Base-by-base conservation (phyloP, 1,140 invertebrate genomes). In the Caenorhabditis latens region DNA sequence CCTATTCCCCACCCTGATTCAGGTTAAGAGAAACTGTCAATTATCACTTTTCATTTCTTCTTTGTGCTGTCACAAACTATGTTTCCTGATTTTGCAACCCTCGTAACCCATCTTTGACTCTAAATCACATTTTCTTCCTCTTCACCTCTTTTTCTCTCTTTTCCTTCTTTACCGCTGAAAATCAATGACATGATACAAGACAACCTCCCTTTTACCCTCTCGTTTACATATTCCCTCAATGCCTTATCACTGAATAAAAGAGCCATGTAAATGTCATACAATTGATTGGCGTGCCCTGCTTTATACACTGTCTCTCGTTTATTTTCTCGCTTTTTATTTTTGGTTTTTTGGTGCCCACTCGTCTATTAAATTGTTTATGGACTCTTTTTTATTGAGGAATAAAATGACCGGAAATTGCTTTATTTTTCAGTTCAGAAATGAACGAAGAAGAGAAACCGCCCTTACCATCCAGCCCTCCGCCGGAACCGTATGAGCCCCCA, bases 111-210 rank as follows among this genome's bases (percentile, higher is more conserved):
- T 65, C 63, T 65, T 65, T 65, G 57, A 58, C 57, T 58, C 57
- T 53, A 4, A 58, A 58, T 58, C 55, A 40, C 61, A 65, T n/a
- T 42, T 65, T 65, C n/a, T 24, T 14, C 4, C 32, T 32, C 32
- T 32, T 32, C 32, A 32, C 32, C 32, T 32, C 32, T 0, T 61
- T n/a, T 61, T 4, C 8, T n/a, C 57, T 61, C 57, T 61, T 7
- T 61, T 24, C 16, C 16, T 65, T 65, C n/a, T 61, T 71, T 71
- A 43, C 65, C 65, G 65, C 65, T 71, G 65, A 71, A 71, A 71
- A 71, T 71, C 65, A 42, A 71, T 63, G 9, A 21, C 8, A n/a
- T 19, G 57, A 32, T 32, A 32, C 32, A 32, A 32, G 32, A 32
- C 32, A 32, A 32, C 32, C 32, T 32, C 32, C 32, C 32, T 32